These are phyloP conservation scores for Euschistus heros DNA, from an alignment of 1,140 invertebrate genomes.

Conservation along the genomic window DNA sequence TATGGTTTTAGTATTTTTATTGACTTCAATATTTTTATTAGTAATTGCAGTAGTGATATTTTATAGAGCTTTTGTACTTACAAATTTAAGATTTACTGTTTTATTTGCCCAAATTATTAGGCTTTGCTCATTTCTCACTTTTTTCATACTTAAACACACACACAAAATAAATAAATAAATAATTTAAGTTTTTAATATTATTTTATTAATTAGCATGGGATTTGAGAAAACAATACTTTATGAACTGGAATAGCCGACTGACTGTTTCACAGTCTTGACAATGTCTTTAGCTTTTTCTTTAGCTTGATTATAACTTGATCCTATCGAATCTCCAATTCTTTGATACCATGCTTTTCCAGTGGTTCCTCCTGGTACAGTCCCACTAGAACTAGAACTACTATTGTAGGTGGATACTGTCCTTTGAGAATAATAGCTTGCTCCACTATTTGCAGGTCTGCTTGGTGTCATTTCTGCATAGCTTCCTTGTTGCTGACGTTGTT, in stretches of 20 bases:
- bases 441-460: background rate
- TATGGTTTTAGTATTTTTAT: too few relatives aligned
- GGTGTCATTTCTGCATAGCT: background rate
- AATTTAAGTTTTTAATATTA: background rate
- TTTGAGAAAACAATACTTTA: background rate
- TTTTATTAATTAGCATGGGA: background rate
- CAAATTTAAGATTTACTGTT: too few relatives aligned
- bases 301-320: slow-evolving; percentile 36
- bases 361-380: background rate
- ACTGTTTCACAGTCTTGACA: slow-evolving; percentile 32
- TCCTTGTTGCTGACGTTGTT: slow-evolving; percentile 6
- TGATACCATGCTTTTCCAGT: slow-evolving; percentile 28
- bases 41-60: too few relatives aligned
- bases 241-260: slow-evolving; percentile 25
- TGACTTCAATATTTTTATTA: too few relatives aligned
- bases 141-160: background rate
- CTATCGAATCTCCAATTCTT: slow-evolving; percentile 40
- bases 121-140: background rate
- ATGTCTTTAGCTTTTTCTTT: slow-evolving; percentile 42
- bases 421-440: background rate
- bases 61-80: too few relatives aligned
- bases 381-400: background rate
- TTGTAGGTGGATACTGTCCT: background rate
- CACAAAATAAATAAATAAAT: background rate
- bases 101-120: too few relatives aligned